Conservation (phyloP, 2,113 vertebrate genomes). For the Aldabrachelys gigantea region DNA sequence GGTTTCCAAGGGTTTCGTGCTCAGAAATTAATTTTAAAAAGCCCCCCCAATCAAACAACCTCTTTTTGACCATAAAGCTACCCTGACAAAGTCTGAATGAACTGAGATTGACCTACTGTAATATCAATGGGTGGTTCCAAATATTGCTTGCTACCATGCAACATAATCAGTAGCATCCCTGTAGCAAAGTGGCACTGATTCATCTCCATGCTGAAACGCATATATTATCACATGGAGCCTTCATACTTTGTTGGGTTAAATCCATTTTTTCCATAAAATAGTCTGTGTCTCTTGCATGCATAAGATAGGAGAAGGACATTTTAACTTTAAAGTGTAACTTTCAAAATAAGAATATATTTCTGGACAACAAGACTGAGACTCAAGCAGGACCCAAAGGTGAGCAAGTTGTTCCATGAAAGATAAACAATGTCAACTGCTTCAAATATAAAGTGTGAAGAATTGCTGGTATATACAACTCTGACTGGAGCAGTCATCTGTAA, state of each 20-base stretch:
- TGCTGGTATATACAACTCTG: background rate
- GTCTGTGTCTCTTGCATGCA: background rate
- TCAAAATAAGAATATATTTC: background rate
- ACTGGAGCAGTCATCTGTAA: constrained; percentile 14
- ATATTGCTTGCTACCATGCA: background rate
- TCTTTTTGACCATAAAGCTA: background rate
- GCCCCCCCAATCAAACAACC: background rate
- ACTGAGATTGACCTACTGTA: background rate
- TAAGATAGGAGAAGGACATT: background rate
- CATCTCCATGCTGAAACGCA: background rate
- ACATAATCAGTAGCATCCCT: background rate
- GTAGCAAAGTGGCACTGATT: background rate
- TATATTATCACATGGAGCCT: background rate
- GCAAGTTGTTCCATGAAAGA: constrained; percentile 14
- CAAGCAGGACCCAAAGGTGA: background rate
- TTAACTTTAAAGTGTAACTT: background rate
- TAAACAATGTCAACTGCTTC: constrained; percentile 34
- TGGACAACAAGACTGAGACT: background rate
- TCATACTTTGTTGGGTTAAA: background rate
- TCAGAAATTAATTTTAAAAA: background rate
- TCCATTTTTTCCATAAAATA: background rate
- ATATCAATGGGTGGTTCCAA: background rate
- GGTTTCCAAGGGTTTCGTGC: background rate
- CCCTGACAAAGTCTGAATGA: background rate
- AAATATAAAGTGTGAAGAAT: constrained; percentile 30